Evolutionary conservation across 2,888 invertebrate species (phyloP), one percentile per base, ranked within the genome.

Genomic region (Drosophila falleni): DNA sequence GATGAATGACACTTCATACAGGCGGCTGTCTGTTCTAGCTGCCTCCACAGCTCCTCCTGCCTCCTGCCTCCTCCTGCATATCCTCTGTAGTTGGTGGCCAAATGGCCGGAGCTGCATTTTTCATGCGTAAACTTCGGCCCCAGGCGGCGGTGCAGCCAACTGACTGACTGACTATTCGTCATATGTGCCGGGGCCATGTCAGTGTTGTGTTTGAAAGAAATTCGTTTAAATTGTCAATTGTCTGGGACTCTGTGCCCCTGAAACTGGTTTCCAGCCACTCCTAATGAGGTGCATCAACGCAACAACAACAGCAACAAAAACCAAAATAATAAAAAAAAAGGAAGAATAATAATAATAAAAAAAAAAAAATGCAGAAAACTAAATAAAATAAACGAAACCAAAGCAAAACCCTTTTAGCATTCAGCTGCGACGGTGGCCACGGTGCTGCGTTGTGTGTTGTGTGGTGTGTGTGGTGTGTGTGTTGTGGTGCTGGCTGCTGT

Each of bases 1-100:
- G 90, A 91, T 91, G 91, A 91, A 91, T 91, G 91, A 91, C 91
- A 91, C 90, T 91, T 90, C 90, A 90, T 90, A 86, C 89, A 88
- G 86, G 85, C 83, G 81, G 74, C 75, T 80, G 80, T 73, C 77
- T 72, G 79, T 65, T 78, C 80, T 74, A 78, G 74, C 74, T 49
- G 62, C 49, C 47, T 9, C 41, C 46, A 19, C 23, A 23, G 23
- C 23, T 35, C 46, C 56, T 46, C 41, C 62, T 35, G 39, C 63
- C 13, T 16, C 10, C 11, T 19, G 54, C 42, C 51, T 55, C 55
- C 66, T 73, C n/a, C 49, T 67, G 80, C 49, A 49, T 47, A 15
- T 33, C 49, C 49, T 19, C 33, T 11, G 33, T 49, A 29, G 29
- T 65, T 89, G 88, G 80, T 90, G 90, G 83, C 64, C 75, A 68